phyloP scores from a whole-genome alignment of 2,797 vertebrate species.

The Poecilia picta region DNA sequence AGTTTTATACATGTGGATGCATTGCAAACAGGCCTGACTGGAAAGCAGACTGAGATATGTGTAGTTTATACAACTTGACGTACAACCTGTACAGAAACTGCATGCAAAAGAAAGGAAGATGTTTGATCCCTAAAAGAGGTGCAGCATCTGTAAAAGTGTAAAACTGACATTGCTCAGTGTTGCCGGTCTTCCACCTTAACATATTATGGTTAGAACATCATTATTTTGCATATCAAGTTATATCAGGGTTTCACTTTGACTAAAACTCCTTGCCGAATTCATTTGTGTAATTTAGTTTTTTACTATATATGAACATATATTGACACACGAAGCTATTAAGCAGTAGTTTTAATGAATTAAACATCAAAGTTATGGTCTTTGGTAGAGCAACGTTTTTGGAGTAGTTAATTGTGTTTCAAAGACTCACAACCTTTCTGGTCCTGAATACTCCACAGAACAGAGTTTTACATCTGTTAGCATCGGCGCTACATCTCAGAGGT shows the following conservation, averaged over 20 bases:
- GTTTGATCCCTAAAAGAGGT: not conserved
- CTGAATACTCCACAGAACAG: slow-evolving; percentile 36
- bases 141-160: not conserved
- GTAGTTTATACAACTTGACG: not conserved
- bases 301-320: not conserved
- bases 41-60: not conserved
- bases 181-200: not conserved
- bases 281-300: not conserved
- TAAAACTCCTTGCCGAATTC: not conserved
- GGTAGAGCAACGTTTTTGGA: not conserved
- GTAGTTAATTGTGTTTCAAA: slow-evolving; percentile 22
- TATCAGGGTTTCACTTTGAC: not conserved
- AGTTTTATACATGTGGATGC: not conserved
- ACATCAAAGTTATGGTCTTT: slow-evolving; percentile 10
- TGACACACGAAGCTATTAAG: slow-evolving; percentile 1
- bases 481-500: slow-evolving; percentile 43
- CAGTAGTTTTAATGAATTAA: slow-evolving; percentile 16
- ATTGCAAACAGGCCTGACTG: not conserved
- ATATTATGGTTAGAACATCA: not conserved
- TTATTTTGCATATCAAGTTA: not conserved
- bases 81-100: too few relatives aligned
- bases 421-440: not conserved
- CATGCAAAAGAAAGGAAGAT: not conserved
- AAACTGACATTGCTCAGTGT: not conserved
- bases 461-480: slow-evolving; percentile 52